phyloP scores from a whole-genome alignment of 2,113 vertebrate genomes.

The Ophiodon elongatus region DNA sequence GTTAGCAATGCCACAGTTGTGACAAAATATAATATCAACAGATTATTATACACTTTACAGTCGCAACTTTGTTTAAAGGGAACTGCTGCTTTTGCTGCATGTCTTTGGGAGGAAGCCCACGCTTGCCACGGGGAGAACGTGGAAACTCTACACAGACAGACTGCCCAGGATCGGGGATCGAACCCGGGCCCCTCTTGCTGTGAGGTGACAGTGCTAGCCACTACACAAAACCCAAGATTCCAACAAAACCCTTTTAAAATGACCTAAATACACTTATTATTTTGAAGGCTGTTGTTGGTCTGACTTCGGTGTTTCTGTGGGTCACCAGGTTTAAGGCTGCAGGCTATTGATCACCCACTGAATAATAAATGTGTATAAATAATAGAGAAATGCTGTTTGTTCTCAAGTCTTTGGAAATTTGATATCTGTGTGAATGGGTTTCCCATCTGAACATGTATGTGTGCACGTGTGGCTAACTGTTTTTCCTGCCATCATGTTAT shows the following conservation, averaged over 20 bases:
- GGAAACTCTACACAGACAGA: no score
- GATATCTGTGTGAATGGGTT: constrained; percentile 3
- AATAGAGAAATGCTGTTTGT: constrained; percentile 37
- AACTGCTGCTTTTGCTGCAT: neutral
- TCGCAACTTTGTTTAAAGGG: neutral
- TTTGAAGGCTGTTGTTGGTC: neutral
- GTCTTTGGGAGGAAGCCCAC: no score
- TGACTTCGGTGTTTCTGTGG: constrained; percentile 19
- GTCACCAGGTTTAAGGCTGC: constrained; percentile 12
- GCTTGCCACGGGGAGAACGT: no score
- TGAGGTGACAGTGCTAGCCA: no score
- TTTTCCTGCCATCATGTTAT: neutral
- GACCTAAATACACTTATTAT: neutral
- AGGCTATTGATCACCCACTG: constrained; percentile 34
- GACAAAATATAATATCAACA: neutral
- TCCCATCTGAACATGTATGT: neutral
- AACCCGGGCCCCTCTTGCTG: no score
- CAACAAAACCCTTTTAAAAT: neutral
- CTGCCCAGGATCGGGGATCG: no score
- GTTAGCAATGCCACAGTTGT: neutral
- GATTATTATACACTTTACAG: neutral
- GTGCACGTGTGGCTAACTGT: neutral
- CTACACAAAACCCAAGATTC: no score
- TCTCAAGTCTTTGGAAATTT: constrained; percentile 31
- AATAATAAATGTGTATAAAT: constrained; percentile 53